phyloP scores from a whole-genome alignment of 2,113 vertebrate species.

The Aptenodytes patagonicus region DNA sequence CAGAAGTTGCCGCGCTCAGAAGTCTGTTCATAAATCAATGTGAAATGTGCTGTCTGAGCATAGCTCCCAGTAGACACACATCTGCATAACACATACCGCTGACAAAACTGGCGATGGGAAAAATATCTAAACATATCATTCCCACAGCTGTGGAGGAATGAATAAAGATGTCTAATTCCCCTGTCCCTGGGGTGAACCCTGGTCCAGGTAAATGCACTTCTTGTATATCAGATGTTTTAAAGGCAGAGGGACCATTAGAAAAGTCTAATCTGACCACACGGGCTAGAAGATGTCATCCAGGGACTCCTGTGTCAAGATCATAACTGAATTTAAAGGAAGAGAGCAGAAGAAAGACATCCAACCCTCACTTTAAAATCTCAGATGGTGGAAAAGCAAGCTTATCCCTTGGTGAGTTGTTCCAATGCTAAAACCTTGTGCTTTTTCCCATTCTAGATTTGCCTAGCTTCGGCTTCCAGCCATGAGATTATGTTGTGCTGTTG shows the following conservation, averaged over 20 bases:
- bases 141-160: constrained; percentile 12
- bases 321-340: neutral
- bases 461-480: neutral
- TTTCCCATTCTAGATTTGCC: neutral
- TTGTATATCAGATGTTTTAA: neutral
- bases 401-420: neutral
- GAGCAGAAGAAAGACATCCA: neutral
- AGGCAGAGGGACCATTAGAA: neutral
- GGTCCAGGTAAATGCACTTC: constrained; percentile 7
- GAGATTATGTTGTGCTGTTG: neutral
- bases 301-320: neutral
- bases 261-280: neutral
- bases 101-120: neutral
- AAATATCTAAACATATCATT: constrained; percentile 29
- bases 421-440: neutral
- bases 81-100: constrained; percentile 54
- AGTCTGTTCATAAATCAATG: constrained; percentile 52
- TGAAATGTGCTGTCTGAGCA: constrained; percentile 34
- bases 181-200: neutral
- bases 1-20: neutral
- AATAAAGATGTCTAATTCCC: neutral
- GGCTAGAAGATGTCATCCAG: neutral
- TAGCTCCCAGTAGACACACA: constrained; percentile 39
- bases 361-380: neutral
- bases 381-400: neutral